These are phyloP conservation scores for Caradrina kadenii DNA, from an alignment of 2,888 invertebrate genomes.

Conservation along the genomic window DNA sequence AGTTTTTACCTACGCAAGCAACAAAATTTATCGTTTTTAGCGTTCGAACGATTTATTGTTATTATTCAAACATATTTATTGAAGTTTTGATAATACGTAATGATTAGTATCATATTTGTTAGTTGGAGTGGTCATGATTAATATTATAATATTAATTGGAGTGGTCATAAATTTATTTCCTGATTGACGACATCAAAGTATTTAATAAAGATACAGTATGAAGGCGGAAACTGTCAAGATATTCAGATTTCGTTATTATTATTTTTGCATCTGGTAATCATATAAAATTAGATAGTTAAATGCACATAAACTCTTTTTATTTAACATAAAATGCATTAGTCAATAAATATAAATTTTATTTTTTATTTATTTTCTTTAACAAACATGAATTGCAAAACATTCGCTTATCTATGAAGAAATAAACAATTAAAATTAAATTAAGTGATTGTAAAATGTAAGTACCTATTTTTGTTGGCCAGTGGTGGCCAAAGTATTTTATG, in stretches of 20 bases:
- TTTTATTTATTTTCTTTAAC: background rate
- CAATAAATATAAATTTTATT: slow-evolving; percentile 20
- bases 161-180: slow-evolving; percentile 16
- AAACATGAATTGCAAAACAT: background rate
- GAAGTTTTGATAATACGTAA: background rate
- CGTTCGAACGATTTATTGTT: slow-evolving; percentile 42
- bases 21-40: slow-evolving; percentile 2
- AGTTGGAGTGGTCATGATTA: slow-evolving; percentile 13
- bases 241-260: slow-evolving; percentile 8
- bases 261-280: background rate
- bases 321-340: slow-evolving; percentile 17
- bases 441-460: background rate
- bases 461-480: background rate
- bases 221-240: slow-evolving; percentile 2
- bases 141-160: slow-evolving; percentile 19
- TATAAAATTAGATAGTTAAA: slow-evolving; percentile 4
- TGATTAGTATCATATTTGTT: slow-evolving; percentile 23
- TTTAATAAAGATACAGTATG: slow-evolving; percentile 2
- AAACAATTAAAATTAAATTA: background rate
- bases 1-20: background rate
- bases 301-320: background rate
- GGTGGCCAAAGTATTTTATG: background rate
- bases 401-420: background rate
- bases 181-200: slow-evolving; percentile 14
- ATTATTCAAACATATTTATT: slow-evolving; percentile 20